These are phyloP conservation scores for Diaphora mendica DNA, from an alignment of 2,888 invertebrate genomes.

Conservation along the genomic window DNA sequence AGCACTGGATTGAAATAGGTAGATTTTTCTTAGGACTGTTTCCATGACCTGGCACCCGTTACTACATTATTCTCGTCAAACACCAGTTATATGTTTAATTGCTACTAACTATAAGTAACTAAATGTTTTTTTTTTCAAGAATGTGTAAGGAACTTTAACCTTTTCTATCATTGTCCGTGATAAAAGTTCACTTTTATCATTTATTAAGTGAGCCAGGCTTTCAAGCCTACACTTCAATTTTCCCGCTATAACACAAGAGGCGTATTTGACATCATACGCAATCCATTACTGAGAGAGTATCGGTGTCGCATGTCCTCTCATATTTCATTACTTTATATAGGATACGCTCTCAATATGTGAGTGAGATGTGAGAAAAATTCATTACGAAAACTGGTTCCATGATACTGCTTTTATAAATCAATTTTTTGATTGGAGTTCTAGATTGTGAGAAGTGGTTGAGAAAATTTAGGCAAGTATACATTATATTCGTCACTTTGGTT, in stretches of 20 bases:
- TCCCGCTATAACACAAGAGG: slow-evolving; percentile 5
- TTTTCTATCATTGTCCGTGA: not conserved
- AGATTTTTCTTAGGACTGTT: too few species aligned
- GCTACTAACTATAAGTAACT: too few species aligned
- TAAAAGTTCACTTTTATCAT: not conserved
- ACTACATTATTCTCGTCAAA: too few species aligned
- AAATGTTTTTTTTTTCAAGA: not conserved
- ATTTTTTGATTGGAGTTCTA: not conserved
- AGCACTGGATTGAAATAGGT: not conserved
- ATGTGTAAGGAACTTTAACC: not conserved
- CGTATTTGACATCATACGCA: slow-evolving; percentile 19
- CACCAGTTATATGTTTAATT: too few species aligned
- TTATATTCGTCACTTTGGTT: too few species aligned
- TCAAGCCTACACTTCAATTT: slow-evolving; percentile 8
- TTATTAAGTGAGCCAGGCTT: not conserved
- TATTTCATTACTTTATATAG: slow-evolving; percentile 10
- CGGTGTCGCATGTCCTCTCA: slow-evolving; percentile 18
- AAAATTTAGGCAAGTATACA: not conserved
- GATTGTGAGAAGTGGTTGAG: not conserved
- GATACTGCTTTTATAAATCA: not conserved
- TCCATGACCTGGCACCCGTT: too few species aligned
- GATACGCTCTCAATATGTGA: slow-evolving; percentile 9
- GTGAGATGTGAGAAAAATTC: not conserved
- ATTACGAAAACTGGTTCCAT: not conserved
- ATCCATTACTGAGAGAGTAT: slow-evolving; percentile 36